These are phyloP conservation scores for Bettongia penicillata DNA, from an alignment of 2,113 vertebrate genomes.

Conservation along the genomic window DNA sequence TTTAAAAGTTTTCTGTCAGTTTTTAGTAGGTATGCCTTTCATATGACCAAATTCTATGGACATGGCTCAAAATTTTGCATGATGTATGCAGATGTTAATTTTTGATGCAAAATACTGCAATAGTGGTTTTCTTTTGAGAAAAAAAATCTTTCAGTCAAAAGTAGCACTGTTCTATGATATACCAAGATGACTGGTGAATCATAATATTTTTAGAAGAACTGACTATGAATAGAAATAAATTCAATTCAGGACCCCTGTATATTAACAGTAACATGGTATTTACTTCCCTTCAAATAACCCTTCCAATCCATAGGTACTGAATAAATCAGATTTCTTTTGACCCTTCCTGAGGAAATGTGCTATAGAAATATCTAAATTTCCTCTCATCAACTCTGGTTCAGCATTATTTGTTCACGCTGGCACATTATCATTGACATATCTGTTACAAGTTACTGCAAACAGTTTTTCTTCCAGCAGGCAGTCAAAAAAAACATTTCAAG, in stretches of 20 bases:
- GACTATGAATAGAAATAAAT: slow-evolving; percentile 72
- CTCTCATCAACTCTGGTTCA: slow-evolving; percentile 60
- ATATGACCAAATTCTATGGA: background rate
- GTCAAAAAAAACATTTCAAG: slow-evolving; percentile 20
- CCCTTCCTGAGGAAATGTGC: slow-evolving; percentile 54
- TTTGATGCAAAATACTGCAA: slow-evolving; percentile 48
- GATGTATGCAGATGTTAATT: slow-evolving; percentile 6
- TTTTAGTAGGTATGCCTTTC: slow-evolving; percentile 44
- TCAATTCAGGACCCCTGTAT: slow-evolving; percentile 58
- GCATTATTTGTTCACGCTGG: slow-evolving; percentile 55
- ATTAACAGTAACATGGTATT: slow-evolving; percentile 58
- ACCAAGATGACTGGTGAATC: slow-evolving; percentile 62
- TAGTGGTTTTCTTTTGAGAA: slow-evolving; percentile 58
- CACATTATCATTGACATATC: slow-evolving; percentile 54
- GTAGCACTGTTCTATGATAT: slow-evolving; percentile 55
- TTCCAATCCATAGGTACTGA: slow-evolving; percentile 59
- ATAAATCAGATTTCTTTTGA: slow-evolving; percentile 74
- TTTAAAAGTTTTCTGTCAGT: background rate
- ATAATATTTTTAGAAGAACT: slow-evolving; percentile 62
- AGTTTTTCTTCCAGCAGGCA: slow-evolving; percentile 46
- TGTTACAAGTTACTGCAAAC: slow-evolving; percentile 48
- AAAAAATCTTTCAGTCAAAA: slow-evolving; percentile 65
- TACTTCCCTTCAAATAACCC: slow-evolving; percentile 60
- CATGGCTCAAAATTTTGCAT: slow-evolving; percentile 35
- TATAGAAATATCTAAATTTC: slow-evolving; percentile 69